These are phyloP conservation scores for Alexandromys fortis DNA, from an alignment of 2,113 vertebrate species.

Conservation along the genomic window DNA sequence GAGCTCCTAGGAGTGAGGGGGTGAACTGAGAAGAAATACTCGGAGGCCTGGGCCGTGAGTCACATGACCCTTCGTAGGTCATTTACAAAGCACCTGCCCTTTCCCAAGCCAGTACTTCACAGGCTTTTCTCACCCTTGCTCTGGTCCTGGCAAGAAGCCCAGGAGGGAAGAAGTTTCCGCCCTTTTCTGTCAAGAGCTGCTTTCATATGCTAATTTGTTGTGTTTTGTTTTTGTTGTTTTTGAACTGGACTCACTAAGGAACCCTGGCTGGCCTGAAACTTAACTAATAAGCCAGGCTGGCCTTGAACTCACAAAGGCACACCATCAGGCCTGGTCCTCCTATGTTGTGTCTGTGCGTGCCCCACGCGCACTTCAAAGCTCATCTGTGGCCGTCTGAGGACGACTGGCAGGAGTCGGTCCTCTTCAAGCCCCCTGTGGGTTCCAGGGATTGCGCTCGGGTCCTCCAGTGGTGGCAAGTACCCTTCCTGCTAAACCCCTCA, in stretches of 20 bases:
- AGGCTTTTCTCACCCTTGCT: not conserved
- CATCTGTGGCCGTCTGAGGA: not conserved
- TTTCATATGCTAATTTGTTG: not conserved
- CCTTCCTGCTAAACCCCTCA: not conserved
- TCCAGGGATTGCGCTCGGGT: not conserved
- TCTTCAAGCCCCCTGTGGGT: too few species aligned
- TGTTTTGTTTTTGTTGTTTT: not conserved
- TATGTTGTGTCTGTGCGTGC: not conserved
- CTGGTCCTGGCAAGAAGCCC: not conserved
- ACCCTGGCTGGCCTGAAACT: too few species aligned
- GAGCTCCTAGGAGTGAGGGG: not conserved
- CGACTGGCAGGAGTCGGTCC: not conserved
- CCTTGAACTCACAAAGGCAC: not conserved
- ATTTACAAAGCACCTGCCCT: not conserved
- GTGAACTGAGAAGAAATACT: not conserved
- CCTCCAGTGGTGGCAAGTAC: not conserved
- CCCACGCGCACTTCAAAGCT: not conserved
- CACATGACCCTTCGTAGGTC: not conserved
- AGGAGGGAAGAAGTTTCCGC: not conserved
- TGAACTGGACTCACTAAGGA: not conserved
- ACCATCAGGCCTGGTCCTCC: not conserved
- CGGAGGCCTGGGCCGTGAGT: not conserved
- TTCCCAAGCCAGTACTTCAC: not conserved
- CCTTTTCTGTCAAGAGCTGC: not conserved
- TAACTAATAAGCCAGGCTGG: not conserved